phyloP scores from a whole-genome alignment of 1,140 invertebrate genomes.

The Drosophila nebulosa region DNA sequence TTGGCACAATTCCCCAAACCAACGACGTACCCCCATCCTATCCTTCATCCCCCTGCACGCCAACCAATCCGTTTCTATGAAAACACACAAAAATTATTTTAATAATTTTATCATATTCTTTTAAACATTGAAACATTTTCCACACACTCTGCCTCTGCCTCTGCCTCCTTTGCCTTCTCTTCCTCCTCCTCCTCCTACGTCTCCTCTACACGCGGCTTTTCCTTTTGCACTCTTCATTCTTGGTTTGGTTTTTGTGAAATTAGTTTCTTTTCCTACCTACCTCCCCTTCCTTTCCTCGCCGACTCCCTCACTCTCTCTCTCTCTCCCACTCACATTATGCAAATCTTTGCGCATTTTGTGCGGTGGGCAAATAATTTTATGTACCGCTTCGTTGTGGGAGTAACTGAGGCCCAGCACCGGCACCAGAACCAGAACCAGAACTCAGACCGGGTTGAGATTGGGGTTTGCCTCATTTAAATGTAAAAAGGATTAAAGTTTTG shows the following conservation, averaged over 20 bases:
- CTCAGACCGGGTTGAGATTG: neutral
- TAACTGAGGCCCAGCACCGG: neutral
- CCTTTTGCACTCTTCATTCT: neutral
- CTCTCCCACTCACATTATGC: conserved; percentile 32
- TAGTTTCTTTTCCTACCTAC: conserved; percentile 10
- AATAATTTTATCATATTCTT: conserved; percentile 19
- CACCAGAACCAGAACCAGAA: neutral
- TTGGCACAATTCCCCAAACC: neutral
- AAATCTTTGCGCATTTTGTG: conserved; percentile 40
- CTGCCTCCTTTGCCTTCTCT: too few species aligned
- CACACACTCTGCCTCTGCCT: neutral
- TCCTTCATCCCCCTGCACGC: neutral
- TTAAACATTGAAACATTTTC: conserved; percentile 29
- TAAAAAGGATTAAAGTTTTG: conserved; percentile 58
- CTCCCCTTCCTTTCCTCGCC: too few species aligned
- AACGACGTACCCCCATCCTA: neutral
- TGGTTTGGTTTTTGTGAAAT: neutral
- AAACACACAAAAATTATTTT: conserved; percentile 14
- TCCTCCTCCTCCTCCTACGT: too few species aligned
- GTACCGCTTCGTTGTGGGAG: conserved; percentile 9
- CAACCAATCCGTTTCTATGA: neutral
- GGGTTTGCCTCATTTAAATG: conserved; percentile 51
- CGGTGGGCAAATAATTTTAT: conserved; percentile 44
- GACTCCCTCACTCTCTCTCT: too few species aligned
- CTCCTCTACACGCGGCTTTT: too few species aligned